Evolutionary conservation across 2,888 invertebrate genomes (phyloP).

Genomic region (Philonicus albiceps): DNA sequence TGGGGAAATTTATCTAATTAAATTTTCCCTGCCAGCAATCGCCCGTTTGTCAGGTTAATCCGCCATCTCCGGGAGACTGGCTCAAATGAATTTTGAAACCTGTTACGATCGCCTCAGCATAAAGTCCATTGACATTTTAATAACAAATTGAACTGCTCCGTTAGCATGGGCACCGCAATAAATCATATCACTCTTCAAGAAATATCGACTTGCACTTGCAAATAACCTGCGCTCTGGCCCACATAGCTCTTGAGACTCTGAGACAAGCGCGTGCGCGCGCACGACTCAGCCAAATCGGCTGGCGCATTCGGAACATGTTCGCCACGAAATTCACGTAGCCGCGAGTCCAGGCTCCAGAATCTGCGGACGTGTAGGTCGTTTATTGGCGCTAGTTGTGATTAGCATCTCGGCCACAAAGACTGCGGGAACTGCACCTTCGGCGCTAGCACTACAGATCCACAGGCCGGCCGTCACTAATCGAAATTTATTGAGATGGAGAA

Average conservation of each 20-base stretch:
- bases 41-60: slow-evolving; percentile 19
- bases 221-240: slow-evolving; percentile 34
- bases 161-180: slow-evolving; percentile 4
- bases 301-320: background rate
- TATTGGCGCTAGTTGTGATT: slow-evolving; percentile 40
- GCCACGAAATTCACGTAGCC: background rate
- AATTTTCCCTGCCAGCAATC: background rate
- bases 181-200: slow-evolving; percentile 42
- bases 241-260: background rate
- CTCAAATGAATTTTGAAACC: slow-evolving; percentile 28
- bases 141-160: slow-evolving; percentile 36
- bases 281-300: background rate
- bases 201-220: slow-evolving; percentile 39
- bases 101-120: background rate
- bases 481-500: slow-evolving; percentile 34
- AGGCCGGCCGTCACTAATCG: slow-evolving; percentile 3
- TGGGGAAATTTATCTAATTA: background rate
- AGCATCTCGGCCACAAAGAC: slow-evolving; percentile 27
- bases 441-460: slow-evolving; percentile 29
- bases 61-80: background rate
- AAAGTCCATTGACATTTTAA: slow-evolving; percentile 41
- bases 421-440: slow-evolving; percentile 8
- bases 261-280: slow-evolving; percentile 5
- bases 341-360: background rate
- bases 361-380: slow-evolving; percentile 23